phyloP scores from a whole-genome alignment of 1,140 invertebrate species.

The Macrocentrus cingulum region DNA sequence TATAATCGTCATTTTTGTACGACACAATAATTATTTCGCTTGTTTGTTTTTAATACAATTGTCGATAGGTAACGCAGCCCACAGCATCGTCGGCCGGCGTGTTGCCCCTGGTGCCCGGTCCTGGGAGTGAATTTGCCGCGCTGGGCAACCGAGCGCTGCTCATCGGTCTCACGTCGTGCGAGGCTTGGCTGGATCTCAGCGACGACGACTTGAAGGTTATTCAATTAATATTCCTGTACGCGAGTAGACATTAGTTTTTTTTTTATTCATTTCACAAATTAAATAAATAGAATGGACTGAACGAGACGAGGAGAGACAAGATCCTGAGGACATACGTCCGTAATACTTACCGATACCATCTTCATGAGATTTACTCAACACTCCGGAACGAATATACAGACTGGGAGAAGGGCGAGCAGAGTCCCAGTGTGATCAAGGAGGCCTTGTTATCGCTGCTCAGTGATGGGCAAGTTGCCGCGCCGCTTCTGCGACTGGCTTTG shows the following conservation, averaged over 20 bases:
- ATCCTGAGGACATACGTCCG: conserved; percentile 85
- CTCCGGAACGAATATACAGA: conserved; percentile 92
- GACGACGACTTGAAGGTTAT: conserved; percentile 52
- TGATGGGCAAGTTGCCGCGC: conserved; percentile 84
- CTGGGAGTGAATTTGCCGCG: conserved; percentile 77
- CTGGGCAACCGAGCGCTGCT: conserved; percentile 78
- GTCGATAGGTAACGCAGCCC: conserved; percentile 36
- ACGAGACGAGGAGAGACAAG: conserved; percentile 79
- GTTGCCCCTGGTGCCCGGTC: conserved; percentile 53
- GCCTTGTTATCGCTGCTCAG: conserved; percentile 68
- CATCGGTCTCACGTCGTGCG: conserved; percentile 71
- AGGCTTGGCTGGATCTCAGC: conserved; percentile 54
- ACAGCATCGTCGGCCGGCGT: conserved; percentile 54
- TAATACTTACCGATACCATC: conserved; percentile 85
- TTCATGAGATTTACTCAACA: conserved; percentile 88
- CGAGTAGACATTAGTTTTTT: neutral
- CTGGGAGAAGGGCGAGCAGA: conserved; percentile 80
- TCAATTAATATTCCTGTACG: neutral
- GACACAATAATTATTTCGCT: conserved; percentile 15
- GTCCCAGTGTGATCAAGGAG: conserved; percentile 65
- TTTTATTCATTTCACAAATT: no score
- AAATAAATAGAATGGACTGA: conserved; percentile 81
- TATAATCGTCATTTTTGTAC: conserved; percentile 4
- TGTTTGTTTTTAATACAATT: conserved; percentile 23
- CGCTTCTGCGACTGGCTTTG: conserved; percentile 76